Evolutionary conservation across 2,888 invertebrate genomes (phyloP).

Genomic region (Agriopis aurantiaria): DNA sequence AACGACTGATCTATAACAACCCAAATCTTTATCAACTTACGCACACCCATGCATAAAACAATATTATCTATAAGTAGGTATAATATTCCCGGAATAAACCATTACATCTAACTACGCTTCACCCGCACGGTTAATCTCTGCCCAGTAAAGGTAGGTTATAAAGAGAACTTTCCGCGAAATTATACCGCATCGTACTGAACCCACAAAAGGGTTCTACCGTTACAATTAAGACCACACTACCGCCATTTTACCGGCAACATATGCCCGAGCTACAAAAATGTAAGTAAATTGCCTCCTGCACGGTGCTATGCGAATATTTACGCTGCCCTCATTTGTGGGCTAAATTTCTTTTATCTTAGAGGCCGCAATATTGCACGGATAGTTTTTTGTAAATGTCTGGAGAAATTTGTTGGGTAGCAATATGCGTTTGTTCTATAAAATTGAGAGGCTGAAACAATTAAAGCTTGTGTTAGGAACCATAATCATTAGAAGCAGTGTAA

Average conservation of each 20-base stretch:
- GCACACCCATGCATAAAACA: neutral
- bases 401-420: constrained; percentile 17
- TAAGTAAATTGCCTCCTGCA: constrained; percentile 51
- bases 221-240: constrained; percentile 59
- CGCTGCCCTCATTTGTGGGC: constrained; percentile 42
- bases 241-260: constrained; percentile 53
- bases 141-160: constrained; percentile 44
- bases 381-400: constrained; percentile 28
- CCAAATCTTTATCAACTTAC: too few relatives aligned
- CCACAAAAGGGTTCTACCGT: constrained; percentile 57
- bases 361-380: constrained; percentile 35
- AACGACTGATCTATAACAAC: too few relatives aligned
- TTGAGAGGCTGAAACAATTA: constrained; percentile 16
- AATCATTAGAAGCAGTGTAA: neutral
- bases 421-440: constrained; percentile 18
- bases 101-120: constrained; percentile 36
- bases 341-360: constrained; percentile 47
- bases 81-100: constrained; percentile 16
- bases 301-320: constrained; percentile 49
- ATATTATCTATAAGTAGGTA: neutral
- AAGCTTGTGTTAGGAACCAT: neutral
- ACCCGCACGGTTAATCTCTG: constrained; percentile 41
- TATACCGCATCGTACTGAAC: constrained; percentile 54
- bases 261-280: constrained; percentile 58
- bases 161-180: constrained; percentile 55